Evolutionary conservation across 2,797 vertebrate species (phyloP).

Genomic region (Carapus acus): DNA sequence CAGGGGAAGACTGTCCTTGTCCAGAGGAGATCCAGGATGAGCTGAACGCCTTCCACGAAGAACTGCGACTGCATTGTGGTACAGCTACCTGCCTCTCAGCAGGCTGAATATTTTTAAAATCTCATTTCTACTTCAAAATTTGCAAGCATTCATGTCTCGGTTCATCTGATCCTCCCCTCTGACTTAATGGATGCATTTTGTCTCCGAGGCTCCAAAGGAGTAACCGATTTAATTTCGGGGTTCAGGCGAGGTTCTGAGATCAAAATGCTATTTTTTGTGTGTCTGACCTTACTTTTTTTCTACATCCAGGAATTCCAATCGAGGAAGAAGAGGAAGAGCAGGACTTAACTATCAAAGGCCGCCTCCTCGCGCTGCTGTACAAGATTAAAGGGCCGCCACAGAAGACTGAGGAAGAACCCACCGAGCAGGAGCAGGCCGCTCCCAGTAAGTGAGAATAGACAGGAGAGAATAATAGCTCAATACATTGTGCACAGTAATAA

Average conservation of each 20-base stretch:
- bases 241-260: too few species aligned
- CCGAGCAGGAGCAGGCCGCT: slow-evolving; percentile 77
- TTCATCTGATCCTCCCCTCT: too few species aligned
- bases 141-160: too few species aligned
- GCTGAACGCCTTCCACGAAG: slow-evolving; percentile 89
- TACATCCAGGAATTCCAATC: slow-evolving; percentile 83
- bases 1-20: slow-evolving; percentile 93
- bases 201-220: too few species aligned
- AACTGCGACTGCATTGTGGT: slow-evolving; percentile 93
- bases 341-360: slow-evolving; percentile 87
- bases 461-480: background rate
- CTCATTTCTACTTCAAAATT: too few species aligned
- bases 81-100: slow-evolving; percentile 27
- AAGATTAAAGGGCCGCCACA: slow-evolving; percentile 91
- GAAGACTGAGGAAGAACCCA: slow-evolving; percentile 77
- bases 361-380: slow-evolving; percentile 83
- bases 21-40: slow-evolving; percentile 91
- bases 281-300: slow-evolving; percentile 17
- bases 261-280: background rate
- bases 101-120: too few species aligned
- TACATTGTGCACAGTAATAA: background rate
- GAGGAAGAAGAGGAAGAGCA: slow-evolving; percentile 88
- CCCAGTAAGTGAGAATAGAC: slow-evolving; percentile 78
- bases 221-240: too few species aligned
- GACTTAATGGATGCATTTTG: too few species aligned